Conservation (phyloP, 2,888 invertebrate genomes). For the Toxonevra muliebris region DNA sequence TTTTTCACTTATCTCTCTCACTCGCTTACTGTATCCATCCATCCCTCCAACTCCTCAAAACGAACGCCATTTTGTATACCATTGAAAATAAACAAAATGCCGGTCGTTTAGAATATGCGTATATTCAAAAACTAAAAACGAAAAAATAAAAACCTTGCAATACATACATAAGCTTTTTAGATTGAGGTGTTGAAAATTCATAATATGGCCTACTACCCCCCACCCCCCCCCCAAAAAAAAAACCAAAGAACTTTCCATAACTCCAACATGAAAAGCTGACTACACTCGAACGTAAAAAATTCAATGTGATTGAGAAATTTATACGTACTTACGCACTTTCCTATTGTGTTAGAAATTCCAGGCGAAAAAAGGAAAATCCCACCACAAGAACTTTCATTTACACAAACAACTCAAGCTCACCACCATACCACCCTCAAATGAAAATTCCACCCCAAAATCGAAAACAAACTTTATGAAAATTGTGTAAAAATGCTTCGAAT, state of each 20-base stretch:
- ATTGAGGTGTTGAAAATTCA: background rate
- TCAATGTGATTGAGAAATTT: too few species aligned
- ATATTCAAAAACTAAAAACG: background rate
- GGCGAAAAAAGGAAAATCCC: too few species aligned
- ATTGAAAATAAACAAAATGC: constrained; percentile 39
- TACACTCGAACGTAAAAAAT: too few species aligned
- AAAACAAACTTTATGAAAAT: too few species aligned
- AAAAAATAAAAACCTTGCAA: background rate
- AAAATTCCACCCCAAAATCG: too few species aligned
- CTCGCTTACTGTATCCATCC: background rate
- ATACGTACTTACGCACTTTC: background rate
- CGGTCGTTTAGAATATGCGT: constrained; percentile 27
- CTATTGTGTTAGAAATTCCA: background rate
- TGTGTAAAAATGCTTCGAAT: too few species aligned
- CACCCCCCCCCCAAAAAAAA: constrained; percentile 5
- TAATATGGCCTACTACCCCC: background rate
- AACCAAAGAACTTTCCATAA: constrained; percentile 18
- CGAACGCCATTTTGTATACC: constrained; percentile 53
- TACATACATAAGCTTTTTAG: constrained; percentile 15
- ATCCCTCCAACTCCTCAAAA: background rate
- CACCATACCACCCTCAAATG: too few species aligned
- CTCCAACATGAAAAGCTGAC: constrained; percentile 13
- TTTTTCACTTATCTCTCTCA: too few species aligned
- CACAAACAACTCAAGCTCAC: too few species aligned
- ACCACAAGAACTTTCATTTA: too few species aligned